Conservation (phyloP, 2,888 invertebrate species). For the Chloroclysta siterata region DNA sequence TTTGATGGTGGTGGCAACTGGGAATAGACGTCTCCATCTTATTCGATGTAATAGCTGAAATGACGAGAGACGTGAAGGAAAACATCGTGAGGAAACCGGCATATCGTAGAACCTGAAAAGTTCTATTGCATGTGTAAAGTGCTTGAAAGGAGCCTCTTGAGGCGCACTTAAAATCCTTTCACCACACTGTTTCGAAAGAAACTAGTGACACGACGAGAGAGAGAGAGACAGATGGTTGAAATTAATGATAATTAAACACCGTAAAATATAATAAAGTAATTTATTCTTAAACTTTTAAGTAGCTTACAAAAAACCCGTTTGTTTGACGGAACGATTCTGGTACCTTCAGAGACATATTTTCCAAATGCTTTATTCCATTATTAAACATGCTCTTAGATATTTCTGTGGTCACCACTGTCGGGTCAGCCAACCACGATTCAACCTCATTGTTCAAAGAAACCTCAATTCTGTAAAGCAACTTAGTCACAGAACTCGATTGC, state of each 20-base stretch:
- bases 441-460: slow-evolving; percentile 71
- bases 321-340: slow-evolving; percentile 82
- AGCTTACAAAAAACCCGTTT: slow-evolving; percentile 86
- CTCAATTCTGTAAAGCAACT: slow-evolving; percentile 84
- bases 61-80: too few relatives aligned
- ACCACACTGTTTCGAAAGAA: too few relatives aligned
- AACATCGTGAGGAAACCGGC: too few relatives aligned
- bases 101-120: too few relatives aligned
- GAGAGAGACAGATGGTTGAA: too few relatives aligned
- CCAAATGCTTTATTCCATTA: slow-evolving; percentile 81
- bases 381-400: slow-evolving; percentile 86
- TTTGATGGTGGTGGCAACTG: too few relatives aligned
- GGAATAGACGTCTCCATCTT: too few relatives aligned
- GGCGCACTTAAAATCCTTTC: too few relatives aligned
- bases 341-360: slow-evolving; percentile 82
- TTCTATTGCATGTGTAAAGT: too few relatives aligned
- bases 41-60: too few relatives aligned
- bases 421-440: slow-evolving; percentile 82
- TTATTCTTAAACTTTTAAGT: slow-evolving; percentile 74
- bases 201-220: too few relatives aligned
- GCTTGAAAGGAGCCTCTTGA: too few relatives aligned
- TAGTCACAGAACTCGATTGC: slow-evolving; percentile 80
- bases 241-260: neutral
- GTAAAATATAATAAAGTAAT: slow-evolving; percentile 1
- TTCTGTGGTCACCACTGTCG: slow-evolving; percentile 77